Conservation (phyloP, 2,113 vertebrate species). For the Ageneiosus marmoratus region DNA sequence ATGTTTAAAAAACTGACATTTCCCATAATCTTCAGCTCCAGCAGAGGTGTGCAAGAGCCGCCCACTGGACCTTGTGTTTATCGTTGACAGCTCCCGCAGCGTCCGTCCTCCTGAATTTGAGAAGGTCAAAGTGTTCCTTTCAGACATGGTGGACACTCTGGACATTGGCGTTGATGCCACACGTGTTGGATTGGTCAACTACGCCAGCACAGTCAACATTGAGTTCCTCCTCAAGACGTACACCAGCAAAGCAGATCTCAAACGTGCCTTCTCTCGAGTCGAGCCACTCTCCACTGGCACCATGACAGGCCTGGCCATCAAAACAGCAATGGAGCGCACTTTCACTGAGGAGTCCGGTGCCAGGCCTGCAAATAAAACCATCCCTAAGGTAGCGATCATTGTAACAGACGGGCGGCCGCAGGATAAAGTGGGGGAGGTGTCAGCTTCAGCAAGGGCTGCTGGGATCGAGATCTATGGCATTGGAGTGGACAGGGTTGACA, state of each 20-base stretch:
- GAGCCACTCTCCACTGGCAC: conserved; percentile 88
- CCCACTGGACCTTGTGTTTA: conserved; percentile 89
- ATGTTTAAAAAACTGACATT: background rate
- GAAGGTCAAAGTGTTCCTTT: conserved; percentile 88
- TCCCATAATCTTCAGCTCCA: conserved; percentile 55
- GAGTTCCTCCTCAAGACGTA: conserved; percentile 85
- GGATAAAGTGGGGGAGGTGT: conserved; percentile 84
- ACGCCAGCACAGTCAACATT: conserved; percentile 87
- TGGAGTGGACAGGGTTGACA: conserved; percentile 87
- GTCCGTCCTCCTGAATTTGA: conserved; percentile 87
- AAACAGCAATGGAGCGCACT: conserved; percentile 81
- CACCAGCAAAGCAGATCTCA: conserved; percentile 77
- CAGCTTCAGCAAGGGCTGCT: conserved; percentile 72
- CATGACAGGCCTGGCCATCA: conserved; percentile 93
- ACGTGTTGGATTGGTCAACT: conserved; percentile 87
- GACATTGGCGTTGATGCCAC: conserved; percentile 78
- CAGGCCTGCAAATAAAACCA: conserved; percentile 66
- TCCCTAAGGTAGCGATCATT: conserved; percentile 87
- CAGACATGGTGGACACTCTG: conserved; percentile 84
- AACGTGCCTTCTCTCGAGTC: conserved; percentile 78
- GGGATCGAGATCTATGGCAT: conserved; percentile 90
- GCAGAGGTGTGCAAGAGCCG: conserved; percentile 79
- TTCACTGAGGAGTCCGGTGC: conserved; percentile 82
- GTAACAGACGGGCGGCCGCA: conserved; percentile 93
- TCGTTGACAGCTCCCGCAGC: conserved; percentile 92